Evolutionary conservation across 2,113 vertebrate species (phyloP).

Genomic region (Nicator chloris): DNA sequence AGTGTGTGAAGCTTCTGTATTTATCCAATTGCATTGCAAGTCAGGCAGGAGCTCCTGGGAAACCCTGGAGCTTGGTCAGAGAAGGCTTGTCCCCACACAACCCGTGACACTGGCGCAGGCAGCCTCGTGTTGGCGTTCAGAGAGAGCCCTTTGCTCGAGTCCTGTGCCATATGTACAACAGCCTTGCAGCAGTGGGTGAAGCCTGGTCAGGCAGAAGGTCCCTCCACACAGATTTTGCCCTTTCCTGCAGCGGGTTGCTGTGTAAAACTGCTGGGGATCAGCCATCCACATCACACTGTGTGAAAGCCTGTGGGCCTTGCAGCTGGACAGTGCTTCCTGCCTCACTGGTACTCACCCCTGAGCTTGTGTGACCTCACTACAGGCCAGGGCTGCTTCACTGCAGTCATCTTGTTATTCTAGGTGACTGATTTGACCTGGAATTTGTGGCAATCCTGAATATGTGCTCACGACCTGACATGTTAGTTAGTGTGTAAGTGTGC

Average conservation of each 20-base stretch:
- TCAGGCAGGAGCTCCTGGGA: not conserved
- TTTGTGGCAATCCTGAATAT: not conserved
- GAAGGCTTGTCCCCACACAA: not conserved
- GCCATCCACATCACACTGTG: not conserved
- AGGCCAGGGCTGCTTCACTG: not conserved
- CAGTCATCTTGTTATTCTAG: not conserved
- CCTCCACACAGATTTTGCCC: not conserved
- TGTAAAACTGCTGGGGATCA: not conserved
- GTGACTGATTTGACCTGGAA: not conserved
- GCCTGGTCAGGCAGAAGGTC: not conserved
- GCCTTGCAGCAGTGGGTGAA: not conserved
- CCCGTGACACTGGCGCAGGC: not conserved
- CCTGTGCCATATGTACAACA: not conserved
- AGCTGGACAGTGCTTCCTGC: not conserved
- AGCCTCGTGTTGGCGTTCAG: rapidly evolving
- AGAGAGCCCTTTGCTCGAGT: not conserved
- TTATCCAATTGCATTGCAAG: not conserved
- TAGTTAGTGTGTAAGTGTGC: not conserved
- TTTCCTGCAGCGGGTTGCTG: not conserved
- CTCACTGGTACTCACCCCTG: not conserved
- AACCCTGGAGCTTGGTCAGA: not conserved
- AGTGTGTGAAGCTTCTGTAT: not conserved
- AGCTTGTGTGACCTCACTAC: not conserved
- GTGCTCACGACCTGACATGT: not conserved
- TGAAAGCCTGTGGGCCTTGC: not conserved